Evolutionary conservation across 2,797 vertebrate species (phyloP).

Genomic region (Falco rusticolus): DNA sequence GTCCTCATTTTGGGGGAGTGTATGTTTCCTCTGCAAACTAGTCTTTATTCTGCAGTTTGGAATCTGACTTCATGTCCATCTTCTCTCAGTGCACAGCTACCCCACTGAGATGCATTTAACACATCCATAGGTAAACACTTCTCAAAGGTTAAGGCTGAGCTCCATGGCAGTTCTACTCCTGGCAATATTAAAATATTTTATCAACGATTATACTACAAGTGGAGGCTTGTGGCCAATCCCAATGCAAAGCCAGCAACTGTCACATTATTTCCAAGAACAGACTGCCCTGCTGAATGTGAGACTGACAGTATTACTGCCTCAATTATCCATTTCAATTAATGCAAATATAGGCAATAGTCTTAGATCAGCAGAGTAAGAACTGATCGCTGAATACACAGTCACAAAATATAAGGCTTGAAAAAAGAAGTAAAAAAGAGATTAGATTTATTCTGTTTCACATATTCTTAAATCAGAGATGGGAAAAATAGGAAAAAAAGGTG

Average conservation of each 20-base stretch:
- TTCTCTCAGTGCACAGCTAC: constrained; percentile 32
- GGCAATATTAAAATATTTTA: constrained; percentile 67
- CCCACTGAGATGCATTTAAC: constrained; percentile 56
- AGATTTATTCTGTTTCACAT: not conserved
- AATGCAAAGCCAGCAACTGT: constrained; percentile 46
- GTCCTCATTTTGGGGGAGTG: not conserved
- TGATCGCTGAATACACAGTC: constrained; percentile 54
- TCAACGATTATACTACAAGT: constrained; percentile 66
- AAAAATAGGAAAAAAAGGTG: constrained; percentile 14
- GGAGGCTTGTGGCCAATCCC: constrained; percentile 61
- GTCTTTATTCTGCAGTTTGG: constrained; percentile 29
- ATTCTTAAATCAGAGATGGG: not conserved
- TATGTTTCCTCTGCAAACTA: not conserved
- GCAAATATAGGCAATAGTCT: constrained; percentile 61
- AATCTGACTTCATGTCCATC: constrained; percentile 33
- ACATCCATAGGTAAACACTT: constrained; percentile 66
- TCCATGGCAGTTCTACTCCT: constrained; percentile 32
- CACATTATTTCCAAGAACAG: constrained; percentile 49
- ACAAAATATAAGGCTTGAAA: constrained; percentile 40
- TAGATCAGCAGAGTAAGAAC: constrained; percentile 47
- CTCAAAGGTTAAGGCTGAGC: constrained; percentile 60
- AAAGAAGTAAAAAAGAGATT: constrained; percentile 32
- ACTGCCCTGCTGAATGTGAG: constrained; percentile 45
- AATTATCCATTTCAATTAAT: constrained; percentile 66
- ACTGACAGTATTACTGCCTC: constrained; percentile 43